Base-by-base conservation (phyloP, 1,140 invertebrate genomes). In the Conopomorpha cramerella region DNA sequence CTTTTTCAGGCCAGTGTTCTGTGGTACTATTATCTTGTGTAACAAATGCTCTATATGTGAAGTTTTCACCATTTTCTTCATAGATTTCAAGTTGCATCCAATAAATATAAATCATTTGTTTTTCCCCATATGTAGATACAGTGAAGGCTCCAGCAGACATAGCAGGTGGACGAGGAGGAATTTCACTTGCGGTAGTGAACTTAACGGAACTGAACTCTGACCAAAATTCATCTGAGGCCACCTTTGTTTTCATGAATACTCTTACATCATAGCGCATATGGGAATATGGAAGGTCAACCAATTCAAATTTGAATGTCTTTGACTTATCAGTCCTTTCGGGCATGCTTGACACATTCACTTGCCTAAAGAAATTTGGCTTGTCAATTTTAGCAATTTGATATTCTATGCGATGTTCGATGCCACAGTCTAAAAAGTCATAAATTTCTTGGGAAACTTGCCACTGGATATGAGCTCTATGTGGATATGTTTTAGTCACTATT, bases 221-320 rank as follows among this genome's bases (percentile, higher is more conserved):
- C 86, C 86, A 88, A 54, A 81, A 82, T 12, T 81, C 56, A 11
- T 79, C 78, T 25, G 51, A 40, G 3, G 84, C 81, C 44, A 66
- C 76, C 41, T 77, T 58, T 8, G 81, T 77, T 44, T 78, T 83
- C 39, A 87, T 77, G 16, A 78, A 83, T 19, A 90, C 81, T 38
- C 86, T 68, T 7, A 89, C 79, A 45, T 89, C 86, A 67, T 88
- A 90, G 30, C 79, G 65, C 30, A 81, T 78, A 54, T 88, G 82
- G 1, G 87, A 82, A 62, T 85, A 87, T 31, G 81, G 66, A 10
- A 89, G 56, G 36, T 76, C 67, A 1, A 77, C 81, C 25, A 89
- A 64, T 44, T 81, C 80, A 49, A 80, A 81, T 33, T 39, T 55
- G 34, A 80, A 77, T 40, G 58, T 59, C 38, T 51, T 56, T n/a